Evolutionary conservation across 2,113 vertebrate species (phyloP).

Genomic region (Henicopernis longicauda): DNA sequence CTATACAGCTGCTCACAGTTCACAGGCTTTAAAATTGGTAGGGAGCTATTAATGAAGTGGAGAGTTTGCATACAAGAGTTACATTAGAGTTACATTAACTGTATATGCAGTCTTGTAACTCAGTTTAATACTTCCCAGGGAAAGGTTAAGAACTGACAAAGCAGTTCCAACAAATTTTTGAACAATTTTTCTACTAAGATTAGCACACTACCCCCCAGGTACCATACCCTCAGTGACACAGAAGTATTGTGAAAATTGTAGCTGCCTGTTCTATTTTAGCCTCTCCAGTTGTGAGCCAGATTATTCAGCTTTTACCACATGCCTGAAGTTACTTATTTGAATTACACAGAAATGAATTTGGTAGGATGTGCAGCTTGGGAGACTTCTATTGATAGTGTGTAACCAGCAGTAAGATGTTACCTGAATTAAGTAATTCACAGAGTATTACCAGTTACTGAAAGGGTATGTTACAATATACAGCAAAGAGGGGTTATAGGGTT

Average conservation of each 20-base stretch:
- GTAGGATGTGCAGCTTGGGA: background rate
- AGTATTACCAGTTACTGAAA: background rate
- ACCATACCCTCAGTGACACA: background rate
- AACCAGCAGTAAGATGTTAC: background rate
- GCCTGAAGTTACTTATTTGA: background rate
- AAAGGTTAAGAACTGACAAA: background rate
- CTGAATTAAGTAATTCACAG: background rate
- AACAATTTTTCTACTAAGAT: background rate
- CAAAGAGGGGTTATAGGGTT: background rate
- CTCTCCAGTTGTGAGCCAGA: background rate
- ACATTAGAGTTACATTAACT: background rate
- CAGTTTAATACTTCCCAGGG: background rate
- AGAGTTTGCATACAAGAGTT: background rate
- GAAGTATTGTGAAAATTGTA: background rate
- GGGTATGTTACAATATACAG: fast-evolving
- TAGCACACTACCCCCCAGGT: background rate
- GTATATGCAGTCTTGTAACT: background rate
- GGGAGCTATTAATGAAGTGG: background rate
- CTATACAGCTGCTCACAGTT: background rate
- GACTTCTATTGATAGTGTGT: no score
- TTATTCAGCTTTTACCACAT: background rate
- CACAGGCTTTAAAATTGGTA: background rate
- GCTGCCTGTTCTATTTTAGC: background rate
- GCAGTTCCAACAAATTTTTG: background rate
- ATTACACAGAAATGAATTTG: background rate